phyloP scores from a whole-genome alignment of 2,797 vertebrate species.

The Poecilia wingei region DNA sequence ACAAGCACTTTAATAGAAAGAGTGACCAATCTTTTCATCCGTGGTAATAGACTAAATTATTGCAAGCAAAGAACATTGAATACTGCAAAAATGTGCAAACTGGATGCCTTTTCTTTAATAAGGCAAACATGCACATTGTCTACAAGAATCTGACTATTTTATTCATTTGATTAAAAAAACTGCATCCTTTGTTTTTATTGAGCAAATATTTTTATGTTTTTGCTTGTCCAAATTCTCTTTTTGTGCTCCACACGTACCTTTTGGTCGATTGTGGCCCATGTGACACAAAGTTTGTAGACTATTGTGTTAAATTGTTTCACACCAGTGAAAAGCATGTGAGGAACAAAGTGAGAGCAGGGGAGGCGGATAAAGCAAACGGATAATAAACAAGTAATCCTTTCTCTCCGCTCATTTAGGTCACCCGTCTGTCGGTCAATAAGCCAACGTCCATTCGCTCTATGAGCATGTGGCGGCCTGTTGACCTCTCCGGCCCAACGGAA shows the following conservation, averaged over 20 bases:
- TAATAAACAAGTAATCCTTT: slow-evolving; percentile 78
- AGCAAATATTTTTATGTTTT: neutral
- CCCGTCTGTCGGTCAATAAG: slow-evolving; percentile 75
- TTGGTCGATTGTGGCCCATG: neutral
- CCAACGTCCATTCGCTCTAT: slow-evolving; percentile 45
- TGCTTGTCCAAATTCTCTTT: neutral
- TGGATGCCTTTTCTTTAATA: neutral
- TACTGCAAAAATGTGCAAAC: neutral
- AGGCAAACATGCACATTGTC: neutral
- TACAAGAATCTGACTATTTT: neutral
- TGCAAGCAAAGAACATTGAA: neutral
- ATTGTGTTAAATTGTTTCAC: neutral
- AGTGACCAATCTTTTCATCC: neutral
- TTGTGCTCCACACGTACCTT: neutral
- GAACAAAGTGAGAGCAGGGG: slow-evolving; percentile 35
- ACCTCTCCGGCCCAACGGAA: slow-evolving; percentile 48
- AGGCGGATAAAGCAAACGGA: slow-evolving; percentile 63
- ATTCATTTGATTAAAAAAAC: neutral
- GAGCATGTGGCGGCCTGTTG: slow-evolving; percentile 60
- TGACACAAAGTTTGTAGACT: neutral
- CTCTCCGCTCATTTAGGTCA: slow-evolving; percentile 76
- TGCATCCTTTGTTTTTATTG: neutral
- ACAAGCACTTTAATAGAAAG: neutral
- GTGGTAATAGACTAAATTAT: neutral
- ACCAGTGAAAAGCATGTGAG: slow-evolving; percentile 23